Base-by-base conservation (phyloP, 2,113 vertebrate species). In the Takifugu bimaculatus region DNA sequence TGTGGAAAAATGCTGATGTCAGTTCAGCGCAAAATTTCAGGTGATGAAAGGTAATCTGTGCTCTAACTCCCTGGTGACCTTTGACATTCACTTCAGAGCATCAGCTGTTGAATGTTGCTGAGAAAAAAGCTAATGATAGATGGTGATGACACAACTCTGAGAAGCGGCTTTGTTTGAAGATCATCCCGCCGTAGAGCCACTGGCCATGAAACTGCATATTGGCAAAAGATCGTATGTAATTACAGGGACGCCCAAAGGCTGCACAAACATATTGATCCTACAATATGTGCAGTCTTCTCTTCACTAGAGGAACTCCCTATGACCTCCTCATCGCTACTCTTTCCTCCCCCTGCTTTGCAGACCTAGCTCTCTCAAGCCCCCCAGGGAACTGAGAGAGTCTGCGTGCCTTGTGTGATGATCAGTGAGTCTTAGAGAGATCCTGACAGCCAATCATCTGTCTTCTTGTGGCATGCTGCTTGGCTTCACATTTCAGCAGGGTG, bases 371-470 rank as follows among this genome's bases (percentile, higher is more conserved):
- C 80, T 60, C 57, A 74, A 53, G 47, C 52, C 77, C 77, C 57
- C 42, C n/a, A 62, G 68, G 80, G 62, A 66, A 20, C 28, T 11
- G 64, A 52, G 48, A 54, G 69, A 68, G 75, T 42, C 75, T 80
- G 80, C 71, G 62, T 86, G 77, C 74, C 79, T 49, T 28, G 78
- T 74, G 72, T 85, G 80, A 80, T 82, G 81, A 89, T 88, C 86
- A 80, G 83, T 62, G 32, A 77, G 75, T 79, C 80, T 80, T 61
- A 50, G 78, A 64, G 65, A 74, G 76, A 82, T 75, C 72, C 69
- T 75, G 82, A 85, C 79, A 81, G 64, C 84, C 82, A 77, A 86
- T 85, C 84, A 81, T 87, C 73, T 75, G 79, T 84, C 79, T 82
- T 79, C 64, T 57, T 20, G 43, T 49, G 59, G 68, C 55, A 63